A percentile compares a stretch with the other conserved stretches of the same genome.
These are phyloP conservation scores for Gambusia affinis DNA, from an alignment of 2,113 vertebrate species.

Conservation along the genomic window DNA sequence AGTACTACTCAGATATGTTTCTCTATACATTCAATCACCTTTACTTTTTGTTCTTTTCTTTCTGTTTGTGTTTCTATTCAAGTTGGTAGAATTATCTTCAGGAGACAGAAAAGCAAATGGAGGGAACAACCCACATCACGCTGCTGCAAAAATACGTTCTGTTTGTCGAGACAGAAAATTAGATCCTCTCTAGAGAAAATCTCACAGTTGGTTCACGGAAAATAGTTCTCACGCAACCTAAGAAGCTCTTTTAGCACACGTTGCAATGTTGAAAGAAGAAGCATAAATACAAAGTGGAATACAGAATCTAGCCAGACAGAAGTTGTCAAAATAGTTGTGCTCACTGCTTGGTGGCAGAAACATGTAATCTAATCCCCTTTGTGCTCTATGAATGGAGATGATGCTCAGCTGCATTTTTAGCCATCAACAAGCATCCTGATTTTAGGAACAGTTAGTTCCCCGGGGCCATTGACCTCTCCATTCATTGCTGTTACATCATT, in stretches of 20 bases:
- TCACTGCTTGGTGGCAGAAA: background rate
- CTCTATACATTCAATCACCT: too few species aligned
- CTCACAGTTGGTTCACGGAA: background rate
- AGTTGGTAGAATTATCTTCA: conserved; percentile 8
- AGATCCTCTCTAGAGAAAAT: background rate
- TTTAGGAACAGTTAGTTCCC: conserved; percentile 24
- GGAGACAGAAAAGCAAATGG: background rate
- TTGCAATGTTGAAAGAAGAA: background rate
- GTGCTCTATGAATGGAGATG: conserved; percentile 5
- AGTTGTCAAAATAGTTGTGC: too few species aligned
- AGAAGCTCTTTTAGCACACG: background rate
- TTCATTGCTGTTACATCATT: conserved; percentile 59
- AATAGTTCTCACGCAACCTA: background rate
- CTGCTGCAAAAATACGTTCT: conserved; percentile 1
- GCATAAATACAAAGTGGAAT: too few species aligned
- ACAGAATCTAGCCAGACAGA: too few species aligned
- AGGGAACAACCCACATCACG: background rate
- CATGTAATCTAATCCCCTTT: background rate
- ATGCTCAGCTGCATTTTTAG: conserved; percentile 22
- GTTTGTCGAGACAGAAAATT: background rate
- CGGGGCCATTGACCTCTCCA: conserved; percentile 33
- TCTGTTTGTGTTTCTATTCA: background rate
- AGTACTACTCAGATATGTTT: too few species aligned
- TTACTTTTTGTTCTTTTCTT: background rate
- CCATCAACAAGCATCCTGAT: conserved; percentile 17